These are phyloP conservation scores for Philotrypesis tridentata DNA, from an alignment of 1,140 invertebrate genomes.

Conservation along the genomic window DNA sequence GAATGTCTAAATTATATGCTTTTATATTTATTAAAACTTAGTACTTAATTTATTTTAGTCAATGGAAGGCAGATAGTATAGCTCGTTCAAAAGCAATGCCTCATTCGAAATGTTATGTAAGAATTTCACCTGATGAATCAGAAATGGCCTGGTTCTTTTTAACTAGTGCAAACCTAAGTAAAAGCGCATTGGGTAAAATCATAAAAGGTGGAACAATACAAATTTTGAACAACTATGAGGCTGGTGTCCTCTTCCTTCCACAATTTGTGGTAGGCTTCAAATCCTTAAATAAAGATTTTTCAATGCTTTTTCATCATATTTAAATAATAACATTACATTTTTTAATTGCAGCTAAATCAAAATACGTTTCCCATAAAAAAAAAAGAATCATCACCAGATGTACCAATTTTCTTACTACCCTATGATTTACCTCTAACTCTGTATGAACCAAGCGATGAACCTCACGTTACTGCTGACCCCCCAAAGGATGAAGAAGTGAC, in stretches of 20 bases:
- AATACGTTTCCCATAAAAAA: constrained; percentile 30
- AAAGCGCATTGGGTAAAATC: constrained; percentile 92
- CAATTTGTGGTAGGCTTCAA: constrained; percentile 85
- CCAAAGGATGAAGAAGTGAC: background rate
- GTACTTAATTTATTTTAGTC: constrained; percentile 74
- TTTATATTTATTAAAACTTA: background rate
- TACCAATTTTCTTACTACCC: constrained; percentile 42
- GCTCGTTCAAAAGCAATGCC: constrained; percentile 87
- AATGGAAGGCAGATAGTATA: constrained; percentile 85
- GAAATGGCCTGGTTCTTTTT: constrained; percentile 87
- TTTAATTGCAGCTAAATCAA: constrained; percentile 36
- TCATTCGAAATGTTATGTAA: constrained; percentile 93
- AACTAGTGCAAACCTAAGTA: constrained; percentile 95
- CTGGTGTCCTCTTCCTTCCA: constrained; percentile 92
- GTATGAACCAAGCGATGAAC: constrained; percentile 37
- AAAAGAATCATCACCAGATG: background rate
- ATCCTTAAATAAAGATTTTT: background rate
- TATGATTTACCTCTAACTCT: constrained; percentile 46
- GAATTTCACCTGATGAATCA: constrained; percentile 80
- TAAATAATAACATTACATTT: background rate
- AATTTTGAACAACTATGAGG: constrained; percentile 91
- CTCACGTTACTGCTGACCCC: constrained; percentile 2
- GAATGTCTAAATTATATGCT: background rate
- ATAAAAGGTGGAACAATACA: constrained; percentile 75
- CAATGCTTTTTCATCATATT: background rate